phyloP scores from a whole-genome alignment of 2,888 invertebrate genomes.

The Agrochola circellaris region DNA sequence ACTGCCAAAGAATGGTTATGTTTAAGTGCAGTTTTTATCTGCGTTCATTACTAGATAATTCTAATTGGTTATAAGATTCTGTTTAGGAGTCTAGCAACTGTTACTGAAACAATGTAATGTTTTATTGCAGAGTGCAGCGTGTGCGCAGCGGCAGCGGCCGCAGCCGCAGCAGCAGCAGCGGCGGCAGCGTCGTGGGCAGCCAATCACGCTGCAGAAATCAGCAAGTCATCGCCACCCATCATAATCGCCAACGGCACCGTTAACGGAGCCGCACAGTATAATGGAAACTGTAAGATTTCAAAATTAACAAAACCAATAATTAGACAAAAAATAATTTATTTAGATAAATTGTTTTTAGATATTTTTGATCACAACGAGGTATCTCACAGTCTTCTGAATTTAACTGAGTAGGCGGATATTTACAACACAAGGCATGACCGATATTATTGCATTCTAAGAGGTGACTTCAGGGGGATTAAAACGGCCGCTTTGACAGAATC shows the following conservation, averaged over 20 bases:
- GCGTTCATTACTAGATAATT: neutral
- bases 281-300: conserved; percentile 77
- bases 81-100: neutral
- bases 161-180: conserved; percentile 87
- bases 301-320: neutral
- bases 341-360: neutral
- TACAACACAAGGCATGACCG: neutral
- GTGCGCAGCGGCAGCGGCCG: conserved; percentile 87
- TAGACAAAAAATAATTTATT: neutral
- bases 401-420: neutral
- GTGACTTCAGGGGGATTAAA: too few relatives aligned
- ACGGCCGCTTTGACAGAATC: too few relatives aligned
- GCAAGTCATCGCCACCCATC: conserved; percentile 71
- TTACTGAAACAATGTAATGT: neutral
- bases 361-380: neutral
- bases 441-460: neutral
- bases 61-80: neutral
- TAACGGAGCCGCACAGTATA: conserved; percentile 72
- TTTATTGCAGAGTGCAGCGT: conserved; percentile 85
- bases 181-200: conserved; percentile 83
- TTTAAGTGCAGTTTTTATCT: neutral
- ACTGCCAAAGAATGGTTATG: too few relatives aligned
- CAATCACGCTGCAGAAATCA: conserved; percentile 74
- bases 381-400: neutral
- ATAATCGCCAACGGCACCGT: conserved; percentile 74